phyloP scores from a whole-genome alignment of 2,797 vertebrate species.

The Protonibea diacanthus region DNA sequence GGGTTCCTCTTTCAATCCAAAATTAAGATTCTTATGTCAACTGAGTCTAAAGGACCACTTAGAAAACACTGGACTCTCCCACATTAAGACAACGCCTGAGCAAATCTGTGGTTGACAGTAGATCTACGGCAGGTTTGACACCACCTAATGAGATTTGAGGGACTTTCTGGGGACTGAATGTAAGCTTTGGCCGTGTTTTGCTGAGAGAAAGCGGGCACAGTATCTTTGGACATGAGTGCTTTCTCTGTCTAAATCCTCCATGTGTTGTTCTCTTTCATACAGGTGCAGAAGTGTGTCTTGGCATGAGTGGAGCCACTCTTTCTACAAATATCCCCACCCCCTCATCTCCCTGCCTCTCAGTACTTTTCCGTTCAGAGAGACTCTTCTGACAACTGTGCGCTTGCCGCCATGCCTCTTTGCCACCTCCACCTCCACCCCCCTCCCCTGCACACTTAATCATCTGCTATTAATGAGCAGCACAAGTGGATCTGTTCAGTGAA shows the following conservation, averaged over 20 bases:
- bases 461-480: background rate
- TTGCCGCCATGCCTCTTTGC: slow-evolving; percentile 21
- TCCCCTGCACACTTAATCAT: background rate
- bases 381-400: slow-evolving; percentile 9
- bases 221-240: background rate
- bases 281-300: slow-evolving; percentile 40
- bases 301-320: background rate
- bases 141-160: background rate
- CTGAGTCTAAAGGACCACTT: background rate
- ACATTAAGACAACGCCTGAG: background rate
- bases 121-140: background rate
- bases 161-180: background rate
- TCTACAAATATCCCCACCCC: slow-evolving; percentile 20
- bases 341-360: slow-evolving; percentile 54
- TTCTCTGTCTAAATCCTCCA: slow-evolving; percentile 15
- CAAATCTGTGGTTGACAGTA: background rate
- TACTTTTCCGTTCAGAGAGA: slow-evolving; percentile 68
- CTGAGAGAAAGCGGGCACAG: slow-evolving; percentile 2
- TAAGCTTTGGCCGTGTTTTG: background rate
- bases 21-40: background rate
- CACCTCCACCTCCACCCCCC: background rate
- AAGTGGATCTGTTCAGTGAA: background rate
- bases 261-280: slow-evolving; percentile 35
- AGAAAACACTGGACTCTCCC: background rate
- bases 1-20: no score